phyloP scores from a whole-genome alignment of 2,113 vertebrate genomes.

The human region DNA sequence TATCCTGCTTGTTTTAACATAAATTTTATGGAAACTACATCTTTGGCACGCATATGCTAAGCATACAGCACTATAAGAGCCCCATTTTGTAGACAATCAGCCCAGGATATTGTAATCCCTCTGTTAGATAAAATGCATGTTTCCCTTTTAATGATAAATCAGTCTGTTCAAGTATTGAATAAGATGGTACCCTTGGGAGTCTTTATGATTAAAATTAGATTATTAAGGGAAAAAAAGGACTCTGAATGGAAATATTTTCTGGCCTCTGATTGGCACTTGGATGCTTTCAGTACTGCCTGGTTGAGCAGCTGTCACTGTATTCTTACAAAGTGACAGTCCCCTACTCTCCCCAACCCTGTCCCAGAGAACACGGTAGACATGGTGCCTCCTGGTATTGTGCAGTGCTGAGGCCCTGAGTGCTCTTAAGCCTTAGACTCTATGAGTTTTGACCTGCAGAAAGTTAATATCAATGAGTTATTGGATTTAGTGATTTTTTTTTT shows the following conservation, averaged over 20 bases:
- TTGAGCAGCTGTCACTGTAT: background rate
- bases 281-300: background rate
- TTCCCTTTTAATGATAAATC: conserved; percentile 37
- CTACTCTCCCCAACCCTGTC: fast-evolving
- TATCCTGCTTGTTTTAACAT: conserved; percentile 39
- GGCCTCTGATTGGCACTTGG: background rate
- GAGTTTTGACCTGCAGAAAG: background rate
- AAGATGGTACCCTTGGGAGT: background rate
- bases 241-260: background rate
- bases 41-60: background rate
- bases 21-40: conserved; percentile 43
- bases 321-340: background rate
- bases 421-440: background rate
- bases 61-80: background rate
- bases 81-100: background rate
- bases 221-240: background rate
- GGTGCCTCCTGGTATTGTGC: background rate
- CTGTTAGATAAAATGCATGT: background rate
- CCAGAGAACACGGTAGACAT: background rate
- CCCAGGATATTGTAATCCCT: background rate
- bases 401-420: fast-evolving
- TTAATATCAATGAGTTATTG: background rate
- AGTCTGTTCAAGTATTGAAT: conserved; percentile 24
- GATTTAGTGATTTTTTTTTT: conserved; percentile 8
- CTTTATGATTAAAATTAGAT: conserved; percentile 34